Evolutionary conservation across 2,888 invertebrate species (phyloP), one percentile per base, ranked within the genome.

Genomic region (Pristionchus mayeri): DNA sequence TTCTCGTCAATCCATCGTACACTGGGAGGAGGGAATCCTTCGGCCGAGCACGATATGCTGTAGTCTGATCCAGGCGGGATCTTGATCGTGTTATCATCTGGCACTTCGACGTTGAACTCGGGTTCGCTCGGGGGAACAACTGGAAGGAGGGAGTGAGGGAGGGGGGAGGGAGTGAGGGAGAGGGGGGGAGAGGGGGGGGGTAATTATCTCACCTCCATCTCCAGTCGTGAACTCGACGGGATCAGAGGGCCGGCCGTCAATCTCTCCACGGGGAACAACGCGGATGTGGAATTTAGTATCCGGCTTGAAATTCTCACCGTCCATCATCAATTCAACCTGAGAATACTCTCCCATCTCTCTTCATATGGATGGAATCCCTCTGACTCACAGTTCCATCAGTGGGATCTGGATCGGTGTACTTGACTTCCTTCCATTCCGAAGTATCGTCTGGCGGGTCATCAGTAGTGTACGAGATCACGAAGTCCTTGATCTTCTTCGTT

Each of bases 301-400:
- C 9, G 92, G 92, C n/a, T 89, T 89, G 87, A 92, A 92, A 85
- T 92, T 91, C 52, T 92, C 91, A 40, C 92, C 92, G 82, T 92
- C 92, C 78, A 92, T 90, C 4, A 82, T 86, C 21, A 92, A 82
- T 67, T 83, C 67, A n/a, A 85, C 85, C 34, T 80, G 52, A 44
- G 21, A 80, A 52, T 78, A 34, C 7, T 52, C 50, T 75, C 37
- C n/a, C n/a, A n/a, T n/a, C n/a, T n/a, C n/a, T n/a, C n/a, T n/a
- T n/a, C n/a, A n/a, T n/a, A n/a, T n/a, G n/a, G n/a, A n/a, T n/a
- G n/a, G n/a, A n/a, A n/a, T n/a, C n/a, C 37, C 37, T 80, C 48
- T 11, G 11, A 50, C 50, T 44, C 21, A 87, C 87, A 40, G 86
- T 86, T 21, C 67, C 85, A 48, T 88, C 90, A 30, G 87, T 87